phyloP scores from a whole-genome alignment of 2,113 vertebrate species.

The Taurulus bubalis region DNA sequence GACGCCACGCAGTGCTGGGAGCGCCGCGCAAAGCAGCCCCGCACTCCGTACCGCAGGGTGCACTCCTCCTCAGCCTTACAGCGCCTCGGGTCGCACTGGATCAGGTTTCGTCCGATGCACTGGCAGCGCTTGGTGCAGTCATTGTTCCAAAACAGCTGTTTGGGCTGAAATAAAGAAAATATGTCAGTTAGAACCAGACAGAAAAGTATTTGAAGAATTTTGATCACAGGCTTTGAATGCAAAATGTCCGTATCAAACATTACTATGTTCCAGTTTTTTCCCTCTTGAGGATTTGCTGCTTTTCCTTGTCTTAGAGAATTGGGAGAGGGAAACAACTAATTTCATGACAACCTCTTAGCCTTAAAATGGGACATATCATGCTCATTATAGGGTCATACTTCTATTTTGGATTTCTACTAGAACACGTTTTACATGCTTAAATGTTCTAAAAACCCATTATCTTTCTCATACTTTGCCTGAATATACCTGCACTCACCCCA shows the following conservation, averaged over 20 bases:
- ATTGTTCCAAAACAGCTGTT: conserved; percentile 96
- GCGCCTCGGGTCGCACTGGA: conserved; percentile 95
- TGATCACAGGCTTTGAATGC: background rate
- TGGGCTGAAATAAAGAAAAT: conserved; percentile 84
- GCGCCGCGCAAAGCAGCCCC: conserved; percentile 91
- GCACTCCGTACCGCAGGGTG: conserved; percentile 86
- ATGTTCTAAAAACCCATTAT: no score
- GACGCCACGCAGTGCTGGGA: conserved; percentile 94
- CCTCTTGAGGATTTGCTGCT: background rate
- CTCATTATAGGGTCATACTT: no score
- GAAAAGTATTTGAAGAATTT: background rate
- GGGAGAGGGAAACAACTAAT: background rate
- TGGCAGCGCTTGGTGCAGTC: conserved; percentile 97
- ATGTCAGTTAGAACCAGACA: background rate
- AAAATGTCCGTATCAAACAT: background rate
- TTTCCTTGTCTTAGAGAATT: background rate
- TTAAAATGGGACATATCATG: no score
- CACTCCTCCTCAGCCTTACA: conserved; percentile 96
- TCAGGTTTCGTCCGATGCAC: conserved; percentile 96
- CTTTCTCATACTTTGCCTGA: background rate
- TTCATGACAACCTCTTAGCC: background rate
- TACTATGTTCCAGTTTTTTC: background rate
- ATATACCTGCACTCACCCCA: no score
- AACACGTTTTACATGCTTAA: no score
- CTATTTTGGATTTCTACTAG: no score